Base-by-base conservation (phyloP, 2,113 vertebrate genomes). In the Nycticorax nycticorax region DNA sequence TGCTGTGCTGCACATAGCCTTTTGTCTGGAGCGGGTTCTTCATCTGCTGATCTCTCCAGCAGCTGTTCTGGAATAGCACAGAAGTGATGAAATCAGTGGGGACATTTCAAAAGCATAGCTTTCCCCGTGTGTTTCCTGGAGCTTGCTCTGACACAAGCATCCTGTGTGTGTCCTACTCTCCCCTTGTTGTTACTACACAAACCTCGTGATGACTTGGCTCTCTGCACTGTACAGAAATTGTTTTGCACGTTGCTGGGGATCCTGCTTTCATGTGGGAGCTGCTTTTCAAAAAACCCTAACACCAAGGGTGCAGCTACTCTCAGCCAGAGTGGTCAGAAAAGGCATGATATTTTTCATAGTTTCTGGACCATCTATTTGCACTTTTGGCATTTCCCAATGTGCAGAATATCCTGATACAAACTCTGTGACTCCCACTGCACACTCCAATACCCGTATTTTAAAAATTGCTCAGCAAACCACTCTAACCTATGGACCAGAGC, bases 201-300 rank as follows among this genome's bases (percentile, higher is more conserved):
- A 39, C 79, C 91, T 95, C 10, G 2, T 96, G 96, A 96, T 80
- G 88, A 13, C 88, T 94, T 93, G 85, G 94, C 85, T 84, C 78
- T 71, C 63, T 74, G 50, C 30, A 16, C 64, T 32, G 45, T 23
- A 32, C 78, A 56, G 89, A 82, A 92, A 53, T 71, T 37, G 33
- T 48, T 92, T 43, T 6, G 2, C 21, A 13, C 11, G 0, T 88
- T 88, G 73, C 86, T 93, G 71, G 81, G 71, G 71, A 63, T 95
- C n/a, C 41, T 79, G 1, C 77, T 97, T 93, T 92, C 73, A 79
- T 95, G 91, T 92, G 95, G 95, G 69, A 93, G 73, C 68, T 78
- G 66, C 52, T 91, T 84, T 84, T 85, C 68, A 67, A 78, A 68
- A 43, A 71, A 11, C 22, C 32, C 22, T 88, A 12, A 64, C 69